phyloP scores from a whole-genome alignment of 2,797 vertebrate genomes.

The Anabas testudineus region DNA sequence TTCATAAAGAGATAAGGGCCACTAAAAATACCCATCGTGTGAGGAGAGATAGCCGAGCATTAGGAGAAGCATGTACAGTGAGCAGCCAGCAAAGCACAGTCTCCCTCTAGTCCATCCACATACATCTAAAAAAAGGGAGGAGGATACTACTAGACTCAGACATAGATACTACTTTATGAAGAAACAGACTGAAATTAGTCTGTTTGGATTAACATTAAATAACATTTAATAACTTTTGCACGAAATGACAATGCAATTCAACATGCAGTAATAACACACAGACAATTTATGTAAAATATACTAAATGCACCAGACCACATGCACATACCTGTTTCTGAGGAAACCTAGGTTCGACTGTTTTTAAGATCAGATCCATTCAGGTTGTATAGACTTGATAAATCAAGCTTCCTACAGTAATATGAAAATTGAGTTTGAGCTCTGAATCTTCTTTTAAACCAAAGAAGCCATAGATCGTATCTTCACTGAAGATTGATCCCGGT shows the following conservation, averaged over 20 bases:
- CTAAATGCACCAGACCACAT: background rate
- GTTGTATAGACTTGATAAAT: conserved; percentile 12
- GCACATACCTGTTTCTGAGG: background rate
- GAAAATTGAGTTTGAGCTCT: conserved; percentile 20
- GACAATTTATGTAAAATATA: background rate
- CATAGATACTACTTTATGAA: conserved; percentile 27
- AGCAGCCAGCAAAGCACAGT: conserved; percentile 53
- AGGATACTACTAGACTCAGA: conserved; percentile 14
- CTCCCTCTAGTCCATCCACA: conserved; percentile 60
- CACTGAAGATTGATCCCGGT: background rate
- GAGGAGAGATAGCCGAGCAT: conserved; percentile 64
- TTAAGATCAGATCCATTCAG: conserved; percentile 5
- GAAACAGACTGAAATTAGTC: conserved; percentile 32
- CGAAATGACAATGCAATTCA: background rate
- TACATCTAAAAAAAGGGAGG: conserved; percentile 34
- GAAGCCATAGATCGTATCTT: background rate
- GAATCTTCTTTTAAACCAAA: background rate
- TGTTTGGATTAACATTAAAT: conserved; percentile 14
- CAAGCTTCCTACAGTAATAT: conserved; percentile 8
- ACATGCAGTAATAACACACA: background rate
- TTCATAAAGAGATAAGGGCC: conserved; percentile 74
- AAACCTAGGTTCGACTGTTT: conserved; percentile 3
- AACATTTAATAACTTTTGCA: conserved; percentile 2
- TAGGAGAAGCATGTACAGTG: conserved; percentile 60
- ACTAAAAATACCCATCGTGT: conserved; percentile 71